These are phyloP conservation scores for Brachyhypopomus occidentalis DNA, from an alignment of 2,113 vertebrate species.

Conservation along the genomic window DNA sequence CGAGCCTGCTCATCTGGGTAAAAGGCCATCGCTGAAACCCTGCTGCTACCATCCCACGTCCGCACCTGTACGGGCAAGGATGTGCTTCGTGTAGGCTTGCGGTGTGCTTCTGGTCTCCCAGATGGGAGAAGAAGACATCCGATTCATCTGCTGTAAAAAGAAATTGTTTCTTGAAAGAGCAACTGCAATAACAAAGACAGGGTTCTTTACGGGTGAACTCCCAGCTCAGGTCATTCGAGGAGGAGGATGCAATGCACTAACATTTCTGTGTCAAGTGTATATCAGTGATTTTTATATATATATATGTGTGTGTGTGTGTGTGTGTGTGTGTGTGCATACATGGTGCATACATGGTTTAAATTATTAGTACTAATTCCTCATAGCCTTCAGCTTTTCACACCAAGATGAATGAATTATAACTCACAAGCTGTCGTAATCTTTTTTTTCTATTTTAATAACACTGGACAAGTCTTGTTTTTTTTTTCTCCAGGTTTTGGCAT, in stretches of 20 bases:
- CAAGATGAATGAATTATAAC: slow-evolving; percentile 15
- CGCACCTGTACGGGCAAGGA: slow-evolving; percentile 65
- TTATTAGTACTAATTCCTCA: not conserved
- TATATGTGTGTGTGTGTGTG: not conserved
- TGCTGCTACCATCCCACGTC: slow-evolving; percentile 27
- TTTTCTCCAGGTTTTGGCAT: slow-evolving; percentile 39
- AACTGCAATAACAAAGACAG: slow-evolving; percentile 33
- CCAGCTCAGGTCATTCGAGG: not conserved
- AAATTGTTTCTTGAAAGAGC: slow-evolving; percentile 3
- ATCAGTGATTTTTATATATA: not conserved
- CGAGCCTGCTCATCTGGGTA: slow-evolving; percentile 46
- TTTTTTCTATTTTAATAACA: not conserved
- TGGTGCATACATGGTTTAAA: slow-evolving; percentile 5
- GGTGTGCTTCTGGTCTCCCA: slow-evolving; percentile 41
- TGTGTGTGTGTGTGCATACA: not conserved
- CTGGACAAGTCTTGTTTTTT: not conserved
- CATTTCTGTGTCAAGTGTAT: not conserved
- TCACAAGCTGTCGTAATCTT: not conserved
- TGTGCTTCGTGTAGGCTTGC: slow-evolving; percentile 10
- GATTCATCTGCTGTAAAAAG: slow-evolving; percentile 35
- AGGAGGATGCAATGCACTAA: slow-evolving; percentile 3
- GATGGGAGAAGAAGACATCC: slow-evolving; percentile 31
- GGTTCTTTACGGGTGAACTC: slow-evolving; percentile 27
- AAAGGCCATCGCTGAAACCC: slow-evolving; percentile 54
- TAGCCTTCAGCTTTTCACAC: slow-evolving; percentile 24